Evolutionary conservation across 2,113 vertebrate species (phyloP).

Genomic region (Bettongia penicillata): DNA sequence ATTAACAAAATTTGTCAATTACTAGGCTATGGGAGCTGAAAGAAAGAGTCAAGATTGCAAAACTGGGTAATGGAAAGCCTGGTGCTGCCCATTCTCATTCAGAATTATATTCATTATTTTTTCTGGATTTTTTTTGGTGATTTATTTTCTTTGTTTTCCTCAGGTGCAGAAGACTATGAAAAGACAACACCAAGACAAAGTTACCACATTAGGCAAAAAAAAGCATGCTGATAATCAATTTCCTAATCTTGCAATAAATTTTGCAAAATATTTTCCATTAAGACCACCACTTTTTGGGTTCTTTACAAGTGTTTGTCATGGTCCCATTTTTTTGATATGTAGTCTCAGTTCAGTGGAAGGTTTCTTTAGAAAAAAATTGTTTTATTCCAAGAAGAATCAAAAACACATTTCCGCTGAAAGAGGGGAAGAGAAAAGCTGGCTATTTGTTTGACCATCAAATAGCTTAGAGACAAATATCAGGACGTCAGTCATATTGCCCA

Average conservation of each 20-base stretch:
- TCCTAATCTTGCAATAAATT: neutral
- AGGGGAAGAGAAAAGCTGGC: neutral
- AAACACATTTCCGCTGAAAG: slow-evolving; percentile 3
- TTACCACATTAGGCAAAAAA: neutral
- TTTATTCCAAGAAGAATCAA: slow-evolving; percentile 17
- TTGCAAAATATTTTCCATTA: slow-evolving; percentile 52
- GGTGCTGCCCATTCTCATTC: neutral
- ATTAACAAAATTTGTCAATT: neutral
- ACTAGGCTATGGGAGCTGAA: neutral
- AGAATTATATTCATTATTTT: neutral
- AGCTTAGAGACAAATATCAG: slow-evolving; percentile 8
- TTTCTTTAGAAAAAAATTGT: slow-evolving; percentile 30
- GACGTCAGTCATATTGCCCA: neutral
- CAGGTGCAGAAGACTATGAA: neutral
- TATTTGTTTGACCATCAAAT: slow-evolving; percentile 1
- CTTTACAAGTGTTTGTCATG: neutral
- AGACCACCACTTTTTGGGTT: neutral
- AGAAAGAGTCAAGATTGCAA: neutral
- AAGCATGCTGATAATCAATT: neutral
- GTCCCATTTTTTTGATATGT: slow-evolving; percentile 8
- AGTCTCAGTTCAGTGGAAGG: slow-evolving; percentile 27
- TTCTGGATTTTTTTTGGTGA: neutral
- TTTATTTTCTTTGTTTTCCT: neutral
- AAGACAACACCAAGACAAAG: neutral
- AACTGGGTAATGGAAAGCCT: neutral